phyloP scores from a whole-genome alignment of 2,888 invertebrate species.

The Coenonympha glycerion region DNA sequence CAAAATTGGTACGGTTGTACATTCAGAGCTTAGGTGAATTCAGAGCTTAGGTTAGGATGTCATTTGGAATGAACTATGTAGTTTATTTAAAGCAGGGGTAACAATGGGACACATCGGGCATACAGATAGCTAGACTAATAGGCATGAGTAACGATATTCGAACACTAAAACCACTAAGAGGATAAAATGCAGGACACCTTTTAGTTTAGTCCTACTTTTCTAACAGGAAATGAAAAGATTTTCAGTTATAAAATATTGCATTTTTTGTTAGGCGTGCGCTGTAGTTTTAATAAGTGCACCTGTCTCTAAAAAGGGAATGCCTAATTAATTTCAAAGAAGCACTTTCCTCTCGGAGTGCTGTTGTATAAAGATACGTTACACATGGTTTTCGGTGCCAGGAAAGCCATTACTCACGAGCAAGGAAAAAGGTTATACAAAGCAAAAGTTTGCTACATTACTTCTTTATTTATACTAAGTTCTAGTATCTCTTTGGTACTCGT shows the following conservation, averaged over 20 bases:
- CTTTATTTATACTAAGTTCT: constrained; percentile 59
- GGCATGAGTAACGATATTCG: too few relatives aligned
- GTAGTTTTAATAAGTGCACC: background rate
- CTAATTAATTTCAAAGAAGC: constrained; percentile 28
- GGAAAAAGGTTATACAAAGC: constrained; percentile 38
- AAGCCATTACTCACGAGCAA: constrained; percentile 41
- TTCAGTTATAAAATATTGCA: background rate
- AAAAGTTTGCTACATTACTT: constrained; percentile 45
- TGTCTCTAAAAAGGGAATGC: constrained; percentile 9
- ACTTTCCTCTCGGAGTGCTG: constrained; percentile 21
- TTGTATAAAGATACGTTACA: constrained; percentile 32
- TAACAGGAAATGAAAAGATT: too few relatives aligned
- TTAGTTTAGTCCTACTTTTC: too few relatives aligned
- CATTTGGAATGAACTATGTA: too few relatives aligned
- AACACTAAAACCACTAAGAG: too few relatives aligned
- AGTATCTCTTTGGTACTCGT: constrained; percentile 45
- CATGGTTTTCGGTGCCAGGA: constrained; percentile 30
- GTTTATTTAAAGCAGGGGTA: too few relatives aligned
- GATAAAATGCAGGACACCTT: too few relatives aligned
- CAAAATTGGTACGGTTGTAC: too few relatives aligned
- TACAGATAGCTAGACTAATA: too few relatives aligned
- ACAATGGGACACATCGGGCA: too few relatives aligned
- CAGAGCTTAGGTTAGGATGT: too few relatives aligned
- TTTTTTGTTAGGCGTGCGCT: background rate
- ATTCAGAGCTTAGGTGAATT: too few relatives aligned